These are phyloP conservation scores for Polypedilum vanderplanki DNA, from an alignment of 1,140 invertebrate genomes.

Conservation along the genomic window DNA sequence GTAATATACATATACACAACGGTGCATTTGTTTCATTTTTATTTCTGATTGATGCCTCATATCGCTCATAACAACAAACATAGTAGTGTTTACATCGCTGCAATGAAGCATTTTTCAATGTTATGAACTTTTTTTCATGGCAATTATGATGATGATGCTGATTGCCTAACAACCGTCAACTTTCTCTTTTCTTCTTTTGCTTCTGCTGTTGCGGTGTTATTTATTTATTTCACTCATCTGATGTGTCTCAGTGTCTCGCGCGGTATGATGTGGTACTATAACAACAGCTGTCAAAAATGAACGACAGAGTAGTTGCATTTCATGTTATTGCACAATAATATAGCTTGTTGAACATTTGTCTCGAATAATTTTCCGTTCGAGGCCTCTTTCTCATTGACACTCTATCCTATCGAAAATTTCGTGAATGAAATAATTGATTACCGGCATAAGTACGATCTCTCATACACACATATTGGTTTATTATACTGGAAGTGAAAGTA, in stretches of 20 bases:
- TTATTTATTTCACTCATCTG: conserved; percentile 3
- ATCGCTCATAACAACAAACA: conserved; percentile 15
- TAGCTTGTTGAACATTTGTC: too few relatives aligned
- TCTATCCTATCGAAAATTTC: too few relatives aligned
- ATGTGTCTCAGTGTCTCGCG: background rate
- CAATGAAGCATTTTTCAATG: background rate
- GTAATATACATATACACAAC: background rate
- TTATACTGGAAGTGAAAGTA: conserved; percentile 18
- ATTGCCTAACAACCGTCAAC: conserved; percentile 13
- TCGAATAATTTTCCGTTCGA: too few relatives aligned
- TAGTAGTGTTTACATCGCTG: background rate
- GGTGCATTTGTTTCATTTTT: background rate
- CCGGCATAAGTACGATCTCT: too few relatives aligned
- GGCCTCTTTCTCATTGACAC: too few relatives aligned
- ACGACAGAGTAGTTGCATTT: background rate
- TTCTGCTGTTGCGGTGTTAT: background rate
- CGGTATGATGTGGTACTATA: background rate
- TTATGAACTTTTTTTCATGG: background rate
- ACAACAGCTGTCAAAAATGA: conserved; percentile 12
- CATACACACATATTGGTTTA: background rate
- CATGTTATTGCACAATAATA: background rate
- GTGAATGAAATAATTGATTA: too few relatives aligned
- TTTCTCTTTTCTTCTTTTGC: background rate
- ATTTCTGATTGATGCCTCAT: background rate
- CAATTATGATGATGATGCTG: conserved; percentile 17